Base-by-base conservation (phyloP, 2,113 vertebrate genomes). In the Toxotes chatareus region DNA sequence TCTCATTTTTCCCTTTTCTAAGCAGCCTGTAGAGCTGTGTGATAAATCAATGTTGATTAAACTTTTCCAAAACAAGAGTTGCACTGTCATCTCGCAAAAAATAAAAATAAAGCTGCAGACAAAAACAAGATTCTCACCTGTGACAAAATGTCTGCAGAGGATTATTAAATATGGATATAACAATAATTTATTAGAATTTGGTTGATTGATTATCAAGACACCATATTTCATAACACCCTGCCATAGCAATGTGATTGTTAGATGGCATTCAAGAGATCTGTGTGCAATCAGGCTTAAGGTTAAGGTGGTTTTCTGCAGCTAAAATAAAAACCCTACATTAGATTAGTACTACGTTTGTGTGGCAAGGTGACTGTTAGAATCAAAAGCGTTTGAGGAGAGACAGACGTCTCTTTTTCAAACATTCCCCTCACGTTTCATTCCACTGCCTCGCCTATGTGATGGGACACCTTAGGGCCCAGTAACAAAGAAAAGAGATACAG, bases 341-440 rank as follows among this genome's bases (percentile, higher is more conserved):
- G 27, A 7, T 64, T 16, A 49, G 14, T 9, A 2, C 32, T 47
- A 11, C 11, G 47, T 63, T 36, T 74, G 19, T 65, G 76, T 87
- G 80, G 78, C 6, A 47, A 88, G 79, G 79, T 79, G 84, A 92
- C 87, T 83, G 79, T 83, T 91, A 82, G 88, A 92, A 83, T 85
- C 84, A 75, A 73, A 78, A 86, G 91, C 60, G 78, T 92, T 92
- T 90, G 91, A 92, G 73, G 77, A 84, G 66, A 93, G 83, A 88
- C 78, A 47, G 31, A 32, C 3, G 73, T 87, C 90, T 82, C 83
- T 73, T 67, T 76, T 84, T 91, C 91, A 92, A 93, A 89, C 82
- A 78, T 72, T 85, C 85, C 67, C 73, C 84, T 92, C 46, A 44
- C 61, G 61, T 86, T 92, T 92, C 88, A 92, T 94, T 94, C 92